Base-by-base conservation (phyloP, 2,797 vertebrate species). In the Acanthurus leucopareius region DNA sequence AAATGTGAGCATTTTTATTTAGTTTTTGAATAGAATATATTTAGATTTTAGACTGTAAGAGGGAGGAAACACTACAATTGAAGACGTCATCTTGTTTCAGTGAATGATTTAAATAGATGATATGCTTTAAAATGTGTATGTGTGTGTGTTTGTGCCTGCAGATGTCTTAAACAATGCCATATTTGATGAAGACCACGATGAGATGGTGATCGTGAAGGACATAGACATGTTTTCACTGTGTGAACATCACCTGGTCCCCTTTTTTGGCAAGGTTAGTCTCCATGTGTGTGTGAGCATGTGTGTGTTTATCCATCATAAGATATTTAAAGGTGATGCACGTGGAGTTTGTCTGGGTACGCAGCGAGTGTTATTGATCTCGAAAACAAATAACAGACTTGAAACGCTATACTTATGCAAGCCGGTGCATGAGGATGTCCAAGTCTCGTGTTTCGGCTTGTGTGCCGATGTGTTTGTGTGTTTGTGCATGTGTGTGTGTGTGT, bases 161-260 rank as follows among this genome's bases (percentile, higher is more conserved):
- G 95, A 95, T 68, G 82, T 96, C 80, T 60, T 97, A 53, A 96
- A 96, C 76, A 88, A 96, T 57, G 95, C 95, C 76, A 92, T 96
- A 80, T 97, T 97, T 77, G 93, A 97, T 64, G 96, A 97, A 80
- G 93, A 95, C 88, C 96, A 96, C 0, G 67, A 96, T 28, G 95
- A 97, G 89, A 95, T 95, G 91, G 95, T 96, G 79, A 96, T 95
- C 25, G 94, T 96, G 52, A 97, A 95, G 84, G 95, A 95, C 82
- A 97, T 95, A 49, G 96, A 96, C 71, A 91, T 95, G 92, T 95
- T 96, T 80, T 97, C 95, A 2, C 92, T 96, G 62, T 96, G 93
- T 80, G 96, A 97, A 77, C 96, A 97, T 90, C 94, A 96, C 68
- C 80, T 96, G 86, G 92, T 97, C 74, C 95, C 94, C 13, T 97